Conservation (phyloP, 2,797 vertebrate species). For the Tarsius wallacei region DNA sequence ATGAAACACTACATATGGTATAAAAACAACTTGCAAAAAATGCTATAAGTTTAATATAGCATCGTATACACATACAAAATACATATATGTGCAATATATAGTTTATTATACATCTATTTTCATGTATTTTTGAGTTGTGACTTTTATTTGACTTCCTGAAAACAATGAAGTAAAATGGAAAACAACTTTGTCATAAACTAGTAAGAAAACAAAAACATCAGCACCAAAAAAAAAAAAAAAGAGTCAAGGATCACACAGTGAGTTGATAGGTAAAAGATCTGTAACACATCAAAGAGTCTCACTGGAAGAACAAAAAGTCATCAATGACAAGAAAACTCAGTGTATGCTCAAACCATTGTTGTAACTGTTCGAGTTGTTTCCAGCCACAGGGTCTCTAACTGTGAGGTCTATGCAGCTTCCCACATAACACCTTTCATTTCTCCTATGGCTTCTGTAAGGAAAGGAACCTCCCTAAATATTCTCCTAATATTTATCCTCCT, state of each 20-base stretch:
- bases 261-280: neutral
- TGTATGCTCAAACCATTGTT: neutral
- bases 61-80: neutral
- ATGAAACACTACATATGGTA: conserved; percentile 3
- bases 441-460: neutral
- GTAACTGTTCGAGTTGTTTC: neutral
- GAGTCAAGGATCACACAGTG: neutral
- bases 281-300: neutral
- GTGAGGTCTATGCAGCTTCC: neutral
- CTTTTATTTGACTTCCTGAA: conserved; percentile 39
- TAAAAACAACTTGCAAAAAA: conserved; percentile 16
- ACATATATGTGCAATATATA: neutral
- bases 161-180: neutral
- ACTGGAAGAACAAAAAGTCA: neutral
- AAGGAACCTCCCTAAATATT: neutral
- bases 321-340: conserved; percentile 22
- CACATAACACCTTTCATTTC: neutral
- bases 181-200: neutral
- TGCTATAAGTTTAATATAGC: neutral
- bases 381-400: neutral
- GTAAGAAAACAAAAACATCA: neutral
- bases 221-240: neutral
- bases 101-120: neutral
- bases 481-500: neutral
- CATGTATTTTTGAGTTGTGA: conserved; percentile 42